These are phyloP conservation scores for Lepidurus arcticus DNA, from an alignment of 1,140 invertebrate genomes.

Conservation along the genomic window DNA sequence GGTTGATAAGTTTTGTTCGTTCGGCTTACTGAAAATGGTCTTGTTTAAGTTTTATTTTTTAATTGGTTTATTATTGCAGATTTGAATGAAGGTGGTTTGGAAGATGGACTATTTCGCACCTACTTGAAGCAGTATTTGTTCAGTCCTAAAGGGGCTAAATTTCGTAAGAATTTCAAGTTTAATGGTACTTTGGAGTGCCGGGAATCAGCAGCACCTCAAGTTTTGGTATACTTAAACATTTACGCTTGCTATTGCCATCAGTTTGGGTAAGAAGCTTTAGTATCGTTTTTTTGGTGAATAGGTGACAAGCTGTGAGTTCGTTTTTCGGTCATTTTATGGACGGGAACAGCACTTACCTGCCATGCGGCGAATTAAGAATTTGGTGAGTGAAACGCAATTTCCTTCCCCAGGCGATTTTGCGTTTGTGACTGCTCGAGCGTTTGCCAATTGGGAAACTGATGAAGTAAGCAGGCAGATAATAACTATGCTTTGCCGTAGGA, in stretches of 20 bases:
- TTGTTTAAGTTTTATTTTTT: background rate
- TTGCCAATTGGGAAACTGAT: constrained; percentile 69
- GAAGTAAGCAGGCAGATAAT: constrained; percentile 48
- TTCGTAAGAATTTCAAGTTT: constrained; percentile 62
- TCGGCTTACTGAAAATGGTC: background rate
- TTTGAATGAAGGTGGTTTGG: constrained; percentile 48
- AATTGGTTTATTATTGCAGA: constrained; percentile 40
- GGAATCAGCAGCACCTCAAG: constrained; percentile 48
- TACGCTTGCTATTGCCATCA: background rate
- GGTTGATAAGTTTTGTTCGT: background rate
- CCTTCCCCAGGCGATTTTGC: constrained; percentile 37
- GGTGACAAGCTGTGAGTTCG: constrained; percentile 56
- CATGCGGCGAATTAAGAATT: constrained; percentile 57
- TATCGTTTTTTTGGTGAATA: constrained; percentile 37
- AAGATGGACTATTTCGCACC: constrained; percentile 51
- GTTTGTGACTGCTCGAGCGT: constrained; percentile 62
- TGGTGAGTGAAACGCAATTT: constrained; percentile 48
- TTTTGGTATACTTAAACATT: constrained; percentile 45
- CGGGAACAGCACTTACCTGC: constrained; percentile 65
- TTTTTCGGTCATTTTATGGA: constrained; percentile 53
- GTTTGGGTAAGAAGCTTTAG: constrained; percentile 10
- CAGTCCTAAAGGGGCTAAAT: constrained; percentile 60
- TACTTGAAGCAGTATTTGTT: constrained; percentile 65
- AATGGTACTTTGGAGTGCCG: constrained; percentile 56
- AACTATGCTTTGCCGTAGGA: background rate